These are phyloP conservation scores for Epirrita christyi DNA, from an alignment of 2,888 invertebrate genomes.

Conservation along the genomic window DNA sequence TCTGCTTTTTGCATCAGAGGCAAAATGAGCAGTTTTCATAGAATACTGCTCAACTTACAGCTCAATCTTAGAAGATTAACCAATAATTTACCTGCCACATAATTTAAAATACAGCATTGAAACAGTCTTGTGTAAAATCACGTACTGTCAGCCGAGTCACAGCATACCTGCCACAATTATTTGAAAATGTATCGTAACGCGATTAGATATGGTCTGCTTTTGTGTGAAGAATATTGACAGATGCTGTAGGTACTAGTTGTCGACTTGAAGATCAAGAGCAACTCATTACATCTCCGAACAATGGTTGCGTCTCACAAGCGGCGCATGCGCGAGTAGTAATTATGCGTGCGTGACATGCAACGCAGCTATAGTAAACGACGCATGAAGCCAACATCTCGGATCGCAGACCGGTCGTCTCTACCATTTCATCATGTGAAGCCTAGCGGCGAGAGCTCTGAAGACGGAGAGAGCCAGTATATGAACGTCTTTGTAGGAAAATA, in stretches of 20 bases:
- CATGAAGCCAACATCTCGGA: constrained; percentile 30
- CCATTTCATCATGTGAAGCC: constrained; percentile 17
- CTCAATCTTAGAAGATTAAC: constrained; percentile 25
- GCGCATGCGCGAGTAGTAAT: constrained; percentile 32
- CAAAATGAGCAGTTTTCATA: constrained; percentile 13
- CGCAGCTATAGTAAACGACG: constrained; percentile 33
- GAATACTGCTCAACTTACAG: constrained; percentile 5
- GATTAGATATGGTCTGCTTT: constrained; percentile 8
- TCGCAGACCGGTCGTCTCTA: constrained; percentile 30
- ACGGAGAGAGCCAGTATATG: neutral
- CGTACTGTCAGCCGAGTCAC: neutral
- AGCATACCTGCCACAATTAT: neutral
- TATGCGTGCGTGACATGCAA: constrained; percentile 36
- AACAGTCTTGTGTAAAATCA: constrained; percentile 14
- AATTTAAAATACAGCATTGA: constrained; percentile 17
- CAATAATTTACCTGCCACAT: constrained; percentile 26
- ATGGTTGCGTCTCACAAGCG: constrained; percentile 22
- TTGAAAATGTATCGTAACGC: constrained; percentile 10
- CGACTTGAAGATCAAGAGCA: constrained; percentile 27
- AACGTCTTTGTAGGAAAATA: constrained; percentile 3
- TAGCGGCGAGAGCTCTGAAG: constrained; percentile 4
- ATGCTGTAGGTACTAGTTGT: constrained; percentile 3
- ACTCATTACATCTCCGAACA: constrained; percentile 30
- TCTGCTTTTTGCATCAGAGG: constrained; percentile 9
- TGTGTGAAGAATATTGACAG: constrained; percentile 15